Evolutionary conservation across 1,140 invertebrate genomes (phyloP), one percentile per base, ranked within the genome.

Genomic region (Drosophila saltans): DNA sequence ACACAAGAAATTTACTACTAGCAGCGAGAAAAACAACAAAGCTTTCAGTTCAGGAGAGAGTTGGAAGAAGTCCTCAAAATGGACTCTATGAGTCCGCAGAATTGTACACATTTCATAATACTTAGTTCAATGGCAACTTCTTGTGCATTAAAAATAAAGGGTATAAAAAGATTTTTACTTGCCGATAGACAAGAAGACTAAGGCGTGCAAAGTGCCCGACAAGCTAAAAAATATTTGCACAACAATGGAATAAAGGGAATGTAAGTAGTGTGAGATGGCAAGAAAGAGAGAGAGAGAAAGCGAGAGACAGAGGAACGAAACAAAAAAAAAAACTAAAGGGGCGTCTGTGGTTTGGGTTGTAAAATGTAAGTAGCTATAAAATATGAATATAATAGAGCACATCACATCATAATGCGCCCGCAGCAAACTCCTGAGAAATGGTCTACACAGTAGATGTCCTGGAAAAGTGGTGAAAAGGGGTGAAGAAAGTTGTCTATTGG

Each of bases 351-450:
- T 48, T 48, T 52, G 61, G 41, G 74, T 66, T 65, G 75, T 80
- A 80, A 78, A 80, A 80, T 75, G 78, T 80, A 80, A 80, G 78
- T 80, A 80, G 75, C 78, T 80, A 80, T 80, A 80, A 80, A 80
- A 80, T 80, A 78, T 80, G 78, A 80, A 80, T 80, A 80, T 80
- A 80, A 80, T 80, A 80, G 78, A 80, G 78, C 70, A 77, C 77
- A 77, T 77, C 77, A 79, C 74, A 77, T 77, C 77, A 77, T 79
- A 69, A 77, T 72, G 73, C 73, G 77, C 69, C 74, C 69, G 74
- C 74, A 77, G 69, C 66, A 69, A 52, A 58, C 61, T 72, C 56
- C 72, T 67, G 57, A 43, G 43, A 45, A 58, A 65, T 66, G 60
- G 61, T 63, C 41, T 60, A 40, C 16, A 24, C 11, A n/a, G 36